phyloP scores from a whole-genome alignment of 2,797 vertebrate genomes.

The Lemur catta region DNA sequence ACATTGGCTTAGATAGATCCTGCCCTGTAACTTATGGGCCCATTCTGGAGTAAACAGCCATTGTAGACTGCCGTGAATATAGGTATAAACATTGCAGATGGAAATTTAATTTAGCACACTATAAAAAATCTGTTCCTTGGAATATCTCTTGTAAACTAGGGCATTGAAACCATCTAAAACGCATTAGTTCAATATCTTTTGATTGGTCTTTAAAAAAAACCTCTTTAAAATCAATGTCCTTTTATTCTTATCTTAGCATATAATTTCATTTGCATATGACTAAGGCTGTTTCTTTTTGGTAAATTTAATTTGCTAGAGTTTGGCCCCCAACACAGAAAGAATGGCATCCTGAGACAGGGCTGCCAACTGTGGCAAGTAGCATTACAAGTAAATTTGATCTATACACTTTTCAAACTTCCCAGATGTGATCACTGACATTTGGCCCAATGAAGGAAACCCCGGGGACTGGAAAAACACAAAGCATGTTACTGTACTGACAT shows the following conservation, averaged over 20 bases:
- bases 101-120: slow-evolving; percentile 80
- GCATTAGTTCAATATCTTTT: slow-evolving; percentile 81
- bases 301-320: slow-evolving; percentile 84
- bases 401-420: slow-evolving; percentile 76
- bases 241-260: slow-evolving; percentile 84
- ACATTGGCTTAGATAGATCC: slow-evolving; percentile 57
- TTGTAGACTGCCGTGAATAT: slow-evolving; percentile 62
- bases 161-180: slow-evolving; percentile 76
- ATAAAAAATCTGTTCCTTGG: slow-evolving; percentile 65
- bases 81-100: slow-evolving; percentile 70
- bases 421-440: slow-evolving; percentile 77
- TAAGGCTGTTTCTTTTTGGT: slow-evolving; percentile 81
- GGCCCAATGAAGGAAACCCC: slow-evolving; percentile 76
- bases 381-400: slow-evolving; percentile 76
- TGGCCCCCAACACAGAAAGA: slow-evolving; percentile 79
- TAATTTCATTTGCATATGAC: slow-evolving; percentile 85
- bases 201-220: slow-evolving; percentile 76
- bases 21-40: slow-evolving; percentile 60
- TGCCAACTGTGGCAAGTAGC: slow-evolving; percentile 73
- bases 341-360: slow-evolving; percentile 76
- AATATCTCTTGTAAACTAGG: slow-evolving; percentile 74
- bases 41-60: slow-evolving; percentile 68
- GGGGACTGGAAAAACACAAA: slow-evolving; percentile 55
- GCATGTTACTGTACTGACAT: slow-evolving; percentile 48
- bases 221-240: slow-evolving; percentile 79